Evolutionary conservation across 2,888 invertebrate genomes (phyloP).

Genomic region (Ornithoptera priamus): DNA sequence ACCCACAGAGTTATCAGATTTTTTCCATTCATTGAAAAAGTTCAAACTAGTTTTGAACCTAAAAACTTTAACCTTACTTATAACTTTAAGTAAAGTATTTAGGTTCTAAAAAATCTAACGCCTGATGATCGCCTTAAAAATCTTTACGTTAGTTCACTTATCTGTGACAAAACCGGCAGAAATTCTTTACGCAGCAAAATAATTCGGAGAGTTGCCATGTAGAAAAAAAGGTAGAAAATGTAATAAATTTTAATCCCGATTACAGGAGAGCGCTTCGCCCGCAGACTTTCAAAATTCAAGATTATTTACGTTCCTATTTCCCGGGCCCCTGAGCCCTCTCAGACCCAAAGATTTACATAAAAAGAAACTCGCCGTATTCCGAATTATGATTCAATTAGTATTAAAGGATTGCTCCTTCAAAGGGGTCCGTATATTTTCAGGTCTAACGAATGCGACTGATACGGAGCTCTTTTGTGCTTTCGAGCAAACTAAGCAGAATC

Average conservation of each 20-base stretch:
- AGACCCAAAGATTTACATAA: slow-evolving; percentile 75
- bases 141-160: too few species aligned
- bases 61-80: too few species aligned
- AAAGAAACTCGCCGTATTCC: slow-evolving; percentile 75
- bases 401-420: slow-evolving; percentile 77
- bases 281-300: slow-evolving; percentile 60
- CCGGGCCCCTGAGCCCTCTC: slow-evolving; percentile 62
- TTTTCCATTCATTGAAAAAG: too few species aligned
- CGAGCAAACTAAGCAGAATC: slow-evolving; percentile 72
- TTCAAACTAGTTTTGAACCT: too few species aligned
- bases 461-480: slow-evolving; percentile 70
- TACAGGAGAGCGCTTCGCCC: slow-evolving; percentile 50
- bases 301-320: slow-evolving; percentile 65
- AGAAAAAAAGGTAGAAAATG: slow-evolving; percentile 44
- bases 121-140: too few species aligned
- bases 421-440: slow-evolving; percentile 72
- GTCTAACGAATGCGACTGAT: slow-evolving; percentile 61
- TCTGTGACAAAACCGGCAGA: slow-evolving; percentile 14
- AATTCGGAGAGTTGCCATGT: slow-evolving; percentile 35
- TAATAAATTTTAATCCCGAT: slow-evolving; percentile 61
- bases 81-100: too few species aligned
- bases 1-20: too few species aligned
- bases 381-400: slow-evolving; percentile 81
- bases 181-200: slow-evolving; percentile 33
- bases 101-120: too few species aligned